Percentiles rank a stretch among this genome's conserved stretches.
Conservation (phyloP, 2,113 vertebrate species). For the Clarias gariepinus region DNA sequence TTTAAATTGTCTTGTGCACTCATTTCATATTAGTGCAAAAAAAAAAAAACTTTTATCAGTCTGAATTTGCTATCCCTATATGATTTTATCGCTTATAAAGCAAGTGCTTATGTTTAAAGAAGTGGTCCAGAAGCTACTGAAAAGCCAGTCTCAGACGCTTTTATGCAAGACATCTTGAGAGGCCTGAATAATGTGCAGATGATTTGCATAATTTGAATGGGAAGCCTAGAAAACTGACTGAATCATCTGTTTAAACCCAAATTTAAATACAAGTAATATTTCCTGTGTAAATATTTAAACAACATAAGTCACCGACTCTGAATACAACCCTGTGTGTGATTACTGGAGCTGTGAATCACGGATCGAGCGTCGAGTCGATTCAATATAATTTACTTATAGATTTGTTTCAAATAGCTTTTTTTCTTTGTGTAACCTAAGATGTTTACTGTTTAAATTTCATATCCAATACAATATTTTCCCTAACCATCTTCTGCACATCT, state of each 20-base stretch:
- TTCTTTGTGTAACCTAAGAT: too few species aligned
- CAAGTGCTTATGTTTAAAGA: neutral
- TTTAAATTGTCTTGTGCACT: neutral
- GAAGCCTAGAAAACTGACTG: neutral
- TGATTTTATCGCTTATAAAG: neutral
- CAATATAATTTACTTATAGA: too few species aligned
- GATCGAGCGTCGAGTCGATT: too few species aligned
- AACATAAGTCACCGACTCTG: neutral
- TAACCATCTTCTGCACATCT: too few species aligned
- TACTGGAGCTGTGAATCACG: too few species aligned
- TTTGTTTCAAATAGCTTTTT: too few species aligned
- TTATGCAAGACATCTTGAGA: neutral
- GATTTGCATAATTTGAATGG: constrained; percentile 2
- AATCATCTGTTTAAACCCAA: constrained; percentile 1
- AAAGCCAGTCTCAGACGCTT: neutral
- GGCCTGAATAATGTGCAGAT: neutral
- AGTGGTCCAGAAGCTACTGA: neutral
- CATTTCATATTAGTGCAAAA: neutral
- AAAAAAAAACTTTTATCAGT: neutral
- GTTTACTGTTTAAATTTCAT: too few species aligned
- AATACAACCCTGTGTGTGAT: neutral
- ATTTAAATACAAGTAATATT: neutral
- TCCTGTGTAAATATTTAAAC: neutral
- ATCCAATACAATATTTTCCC: too few species aligned
- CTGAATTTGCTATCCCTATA: neutral